Evolutionary conservation across 2,797 vertebrate species (phyloP), one percentile per base, ranked within the genome.

Genomic region (Chaenodraco wilsoni): DNA sequence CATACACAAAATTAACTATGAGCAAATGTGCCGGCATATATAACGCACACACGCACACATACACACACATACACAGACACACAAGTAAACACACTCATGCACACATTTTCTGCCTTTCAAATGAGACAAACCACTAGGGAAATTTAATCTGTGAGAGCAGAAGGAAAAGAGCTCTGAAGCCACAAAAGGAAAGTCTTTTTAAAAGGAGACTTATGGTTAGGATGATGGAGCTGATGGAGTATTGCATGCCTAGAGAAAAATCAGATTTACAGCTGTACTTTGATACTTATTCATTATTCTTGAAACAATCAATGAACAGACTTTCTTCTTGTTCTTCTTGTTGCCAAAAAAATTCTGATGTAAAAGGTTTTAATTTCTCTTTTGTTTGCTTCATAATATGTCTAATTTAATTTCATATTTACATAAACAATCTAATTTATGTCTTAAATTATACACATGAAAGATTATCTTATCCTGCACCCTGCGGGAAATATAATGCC

Each of bases 391-490:
- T 90, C 81, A 74, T 88, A 67, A 65, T 61, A 74, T 93, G 91
- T 93, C 84, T 94, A 94, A 95, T 95, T 95, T 95, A 95, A 95
- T 91, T 90, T 92, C 90, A 88, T 94, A 93, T 94, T 94, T 94
- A 93, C 93, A 90, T 86, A 63, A 93, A 89, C 87, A 92, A 87
- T 87, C 88, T 95, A 94, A 96, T 95, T 96, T 96, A 96, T 95
- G 92, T 89, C 87, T 94, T 96, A 96, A 95, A 93, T 96, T 96
- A 95, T 96, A 92, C 91, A 90, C 84, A 79, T 82, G 77, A 75
- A 81, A 84, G 86, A 89, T 90, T 84, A 85, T 93, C 84, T 90
- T 37, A 37, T 7, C 33, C 33, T 94, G 87, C 89, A 88, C 76
- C 87, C 88, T 83, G 89, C 87, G 91, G 91, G 89, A 88, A 88